Evolutionary conservation across 1,140 invertebrate species (phyloP), one percentile per base, ranked within the genome.

Genomic region (Phenacoccus solenopsis): DNA sequence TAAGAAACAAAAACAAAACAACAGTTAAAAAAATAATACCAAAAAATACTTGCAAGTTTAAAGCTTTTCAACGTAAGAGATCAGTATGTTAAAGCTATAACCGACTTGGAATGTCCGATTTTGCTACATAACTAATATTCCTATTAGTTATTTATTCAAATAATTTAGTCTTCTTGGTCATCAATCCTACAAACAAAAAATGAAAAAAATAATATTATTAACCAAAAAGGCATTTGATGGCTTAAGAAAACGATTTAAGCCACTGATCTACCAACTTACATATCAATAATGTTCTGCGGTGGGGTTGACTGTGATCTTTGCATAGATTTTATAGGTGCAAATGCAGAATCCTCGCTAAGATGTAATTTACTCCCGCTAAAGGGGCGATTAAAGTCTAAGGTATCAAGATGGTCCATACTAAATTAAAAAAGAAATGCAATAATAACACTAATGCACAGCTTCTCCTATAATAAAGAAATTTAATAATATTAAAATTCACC

Each of bases 31-130:
- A 49, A 49, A 49, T 9, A 49, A 49, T 49, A 49, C 38, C 38
- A n/a, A 49, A 49, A 49, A 49, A 49, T 49, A 49, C 16, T 49
- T 49, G 38, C 20, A 49, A 49, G 20, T 49, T 10, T 64, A 64
- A 64, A 64, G 59, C 59, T 64, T 64, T 27, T 64, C 21, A 27
- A 64, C 25, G 16, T 64, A 25, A 25, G 59, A 64, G 59, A 64
- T 64, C 59, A 64, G 9, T 27, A 64, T 10, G 59, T 64, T 64
- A 64, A 64, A 64, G 59, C 59, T 64, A 25, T 5, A 49, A n/a
- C n/a, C 16, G 16, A 49, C 20, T 49, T 49, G 59, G 59, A 64
- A 64, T 64, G 59, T 64, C 16, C 20, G 22, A 64, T 27, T 64
- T 3, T 64, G 25, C 9, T 9, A 64, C 22, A 10, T 4, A 24